Conservation (phyloP, 2,113 vertebrate genomes). For the Benitochromis conjunctus region DNA sequence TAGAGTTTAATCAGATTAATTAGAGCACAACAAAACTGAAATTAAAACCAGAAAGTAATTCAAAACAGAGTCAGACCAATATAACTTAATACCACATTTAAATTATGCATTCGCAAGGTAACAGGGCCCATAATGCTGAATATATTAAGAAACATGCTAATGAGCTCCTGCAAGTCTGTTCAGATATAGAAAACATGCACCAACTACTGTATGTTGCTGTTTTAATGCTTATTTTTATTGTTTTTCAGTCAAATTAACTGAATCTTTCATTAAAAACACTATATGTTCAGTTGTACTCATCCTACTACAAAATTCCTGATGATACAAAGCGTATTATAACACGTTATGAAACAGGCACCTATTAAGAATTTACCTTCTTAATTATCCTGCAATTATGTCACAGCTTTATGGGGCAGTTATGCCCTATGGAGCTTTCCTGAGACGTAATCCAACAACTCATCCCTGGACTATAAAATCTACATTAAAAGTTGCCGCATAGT, state of each 20-base stretch:
- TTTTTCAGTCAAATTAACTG: not conserved
- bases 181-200: not conserved
- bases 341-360: not conserved
- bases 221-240: not conserved
- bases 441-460: constrained; percentile 20
- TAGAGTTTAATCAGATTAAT: not conserved
- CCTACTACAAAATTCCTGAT: not conserved
- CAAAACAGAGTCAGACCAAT: not conserved
- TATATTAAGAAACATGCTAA: not conserved
- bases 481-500: constrained; percentile 42
- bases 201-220: not conserved
- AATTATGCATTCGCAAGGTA: not conserved
- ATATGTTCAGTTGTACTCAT: not conserved
- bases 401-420: constrained; percentile 32
- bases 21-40: not conserved
- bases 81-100: not conserved
- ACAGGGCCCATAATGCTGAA: not conserved
- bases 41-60: not conserved
- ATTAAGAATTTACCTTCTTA: constrained; percentile 43
- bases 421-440: constrained; percentile 29
- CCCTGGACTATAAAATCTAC: constrained; percentile 31
- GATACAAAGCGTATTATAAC: not conserved
- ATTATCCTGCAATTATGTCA: constrained; percentile 37
- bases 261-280: not conserved
- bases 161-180: not conserved